Percentiles rank a stretch among this genome's conserved stretches.
Evolutionary conservation across 2,113 vertebrate species (phyloP).

Genomic region (Cynoglossus semilaevis): DNA sequence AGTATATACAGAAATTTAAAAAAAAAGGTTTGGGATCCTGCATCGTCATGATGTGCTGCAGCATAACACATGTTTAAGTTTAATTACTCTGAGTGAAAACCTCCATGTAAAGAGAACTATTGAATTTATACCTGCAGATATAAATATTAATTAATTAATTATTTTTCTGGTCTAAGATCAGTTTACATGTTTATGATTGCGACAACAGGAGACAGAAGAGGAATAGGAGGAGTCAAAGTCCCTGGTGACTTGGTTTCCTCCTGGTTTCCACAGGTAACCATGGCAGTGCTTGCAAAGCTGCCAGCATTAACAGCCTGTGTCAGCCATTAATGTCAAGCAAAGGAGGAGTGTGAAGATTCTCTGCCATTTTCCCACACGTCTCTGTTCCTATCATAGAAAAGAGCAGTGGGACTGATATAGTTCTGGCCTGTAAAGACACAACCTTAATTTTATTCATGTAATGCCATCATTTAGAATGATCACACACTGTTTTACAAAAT

Average conservation of each 20-base stretch:
- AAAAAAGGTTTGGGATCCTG: background rate
- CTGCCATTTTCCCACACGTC: constrained; percentile 30
- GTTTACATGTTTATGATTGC: constrained; percentile 68
- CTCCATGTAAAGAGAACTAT: background rate
- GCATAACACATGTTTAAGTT: background rate
- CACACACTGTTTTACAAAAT: too few species aligned
- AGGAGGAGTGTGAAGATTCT: constrained; percentile 44
- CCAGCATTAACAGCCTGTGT: constrained; percentile 40
- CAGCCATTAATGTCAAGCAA: constrained; percentile 40
- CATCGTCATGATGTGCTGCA: background rate
- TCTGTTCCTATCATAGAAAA: constrained; percentile 12
- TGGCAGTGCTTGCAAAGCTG: constrained; percentile 56
- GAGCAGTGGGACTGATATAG: constrained; percentile 12
- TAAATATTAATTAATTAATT: background rate
- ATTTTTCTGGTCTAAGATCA: constrained; percentile 4
- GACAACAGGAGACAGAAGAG: constrained; percentile 14
- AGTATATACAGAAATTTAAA: background rate
- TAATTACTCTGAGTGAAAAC: background rate
- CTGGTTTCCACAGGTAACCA: constrained; percentile 71
- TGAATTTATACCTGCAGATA: background rate
- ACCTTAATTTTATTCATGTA: background rate
- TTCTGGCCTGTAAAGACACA: constrained; percentile 6
- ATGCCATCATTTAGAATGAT: too few species aligned
- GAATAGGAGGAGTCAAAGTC: constrained; percentile 50
- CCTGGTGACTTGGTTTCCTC: constrained; percentile 59